Conservation (phyloP, 2,888 invertebrate genomes). For the Chesias legatella region DNA sequence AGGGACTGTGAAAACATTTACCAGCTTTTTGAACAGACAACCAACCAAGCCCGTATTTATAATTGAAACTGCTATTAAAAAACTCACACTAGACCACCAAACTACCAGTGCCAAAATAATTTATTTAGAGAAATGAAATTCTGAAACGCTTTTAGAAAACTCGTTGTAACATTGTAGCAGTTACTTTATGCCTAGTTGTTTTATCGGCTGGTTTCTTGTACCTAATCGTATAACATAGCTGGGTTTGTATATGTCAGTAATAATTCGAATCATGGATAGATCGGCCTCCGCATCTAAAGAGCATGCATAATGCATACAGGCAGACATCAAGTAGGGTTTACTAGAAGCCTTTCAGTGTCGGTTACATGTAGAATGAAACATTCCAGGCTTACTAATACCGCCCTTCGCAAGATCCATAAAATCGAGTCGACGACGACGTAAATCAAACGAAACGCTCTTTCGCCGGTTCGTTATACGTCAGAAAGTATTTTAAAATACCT, state of each 20-base stretch:
- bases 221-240: no score
- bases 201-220: no score
- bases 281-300: conserved; percentile 1
- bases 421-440: background rate
- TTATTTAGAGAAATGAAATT: no score
- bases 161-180: no score
- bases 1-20: conserved; percentile 20
- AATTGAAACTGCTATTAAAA: background rate
- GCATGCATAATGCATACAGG: conserved; percentile 22
- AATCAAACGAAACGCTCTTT: conserved; percentile 2
- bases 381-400: background rate
- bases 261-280: conserved; percentile 13
- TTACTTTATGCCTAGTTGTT: no score
- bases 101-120: background rate
- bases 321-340: conserved; percentile 5
- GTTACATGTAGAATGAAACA: background rate
- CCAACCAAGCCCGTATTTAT: background rate
- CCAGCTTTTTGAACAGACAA: conserved; percentile 19
- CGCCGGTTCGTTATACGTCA: no score
- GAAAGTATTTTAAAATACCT: no score
- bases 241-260: background rate
- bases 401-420: background rate
- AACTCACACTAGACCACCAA: background rate
- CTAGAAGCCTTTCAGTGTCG: conserved; percentile 6
- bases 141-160: no score